Percentiles rank a stretch among this genome's conserved stretches.
These are phyloP conservation scores for Cynoglossus semilaevis DNA, from an alignment of 2,113 vertebrate genomes.

Conservation along the genomic window DNA sequence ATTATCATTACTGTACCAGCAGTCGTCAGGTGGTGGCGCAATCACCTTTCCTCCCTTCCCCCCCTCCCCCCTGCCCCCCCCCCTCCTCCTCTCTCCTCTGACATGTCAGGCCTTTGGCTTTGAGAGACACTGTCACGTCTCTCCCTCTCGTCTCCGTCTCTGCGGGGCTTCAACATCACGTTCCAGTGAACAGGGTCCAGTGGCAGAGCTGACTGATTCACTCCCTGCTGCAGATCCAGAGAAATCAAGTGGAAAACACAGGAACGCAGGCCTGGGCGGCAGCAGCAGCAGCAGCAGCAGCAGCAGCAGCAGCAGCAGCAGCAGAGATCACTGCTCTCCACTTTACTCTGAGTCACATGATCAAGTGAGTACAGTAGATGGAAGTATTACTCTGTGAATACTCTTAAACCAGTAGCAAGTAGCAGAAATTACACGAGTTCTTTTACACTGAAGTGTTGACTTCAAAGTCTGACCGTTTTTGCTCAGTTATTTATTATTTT, in stretches of 20 bases:
- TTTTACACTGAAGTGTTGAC: too few relatives aligned
- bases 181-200: conserved; percentile 55
- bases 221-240: conserved; percentile 44
- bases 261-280: conserved; percentile 21
- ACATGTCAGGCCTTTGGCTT: conserved; percentile 34
- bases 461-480: too few relatives aligned
- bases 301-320: conserved; percentile 15
- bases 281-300: conserved; percentile 7
- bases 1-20: not conserved
- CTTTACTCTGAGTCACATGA: conserved; percentile 15
- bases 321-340: conserved; percentile 13
- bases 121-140: conserved; percentile 45
- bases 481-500: too few relatives aligned
- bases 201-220: conserved; percentile 63
- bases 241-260: conserved; percentile 23
- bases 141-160: conserved; percentile 26
- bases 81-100: conserved; percentile 33
- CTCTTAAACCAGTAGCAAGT: too few relatives aligned
- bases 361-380: not conserved
- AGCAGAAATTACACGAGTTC: too few relatives aligned
- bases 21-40: not conserved
- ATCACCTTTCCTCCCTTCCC: not conserved
- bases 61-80: conserved; percentile 9
- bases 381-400: not conserved
- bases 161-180: conserved; percentile 41